Conservation (phyloP, 2,888 invertebrate genomes). For the Arctia plantaginis region DNA sequence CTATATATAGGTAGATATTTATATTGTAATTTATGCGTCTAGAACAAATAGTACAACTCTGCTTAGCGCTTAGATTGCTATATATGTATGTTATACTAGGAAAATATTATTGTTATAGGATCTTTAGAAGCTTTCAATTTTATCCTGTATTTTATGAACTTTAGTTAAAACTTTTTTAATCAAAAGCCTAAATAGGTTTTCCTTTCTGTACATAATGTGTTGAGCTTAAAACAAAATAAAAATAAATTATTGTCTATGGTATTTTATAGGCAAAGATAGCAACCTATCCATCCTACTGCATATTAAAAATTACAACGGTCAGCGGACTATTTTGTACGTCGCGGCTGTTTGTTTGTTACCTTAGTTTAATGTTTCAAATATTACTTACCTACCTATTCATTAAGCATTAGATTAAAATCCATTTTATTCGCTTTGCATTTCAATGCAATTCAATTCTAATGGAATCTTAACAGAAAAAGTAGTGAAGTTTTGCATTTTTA, state of each 20-base stretch:
- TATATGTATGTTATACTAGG: no score
- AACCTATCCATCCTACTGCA: not conserved
- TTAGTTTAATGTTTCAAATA: not conserved
- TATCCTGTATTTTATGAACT: no score
- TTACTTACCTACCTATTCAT: not conserved
- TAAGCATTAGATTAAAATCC: not conserved
- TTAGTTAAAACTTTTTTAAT: no score
- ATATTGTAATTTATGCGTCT: no score
- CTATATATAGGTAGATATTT: no score
- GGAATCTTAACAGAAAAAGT: not conserved
- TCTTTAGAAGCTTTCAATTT: no score
- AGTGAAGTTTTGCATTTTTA: not conserved
- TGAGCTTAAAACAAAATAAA: no score
- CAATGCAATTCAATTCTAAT: not conserved
- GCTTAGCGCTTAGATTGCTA: no score
- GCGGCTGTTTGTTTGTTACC: not conserved
- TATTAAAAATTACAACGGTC: not conserved
- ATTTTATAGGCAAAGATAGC: not conserved
- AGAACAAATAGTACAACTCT: no score
- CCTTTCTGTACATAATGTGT: no score
- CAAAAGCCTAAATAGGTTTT: no score
- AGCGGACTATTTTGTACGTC: not conserved
- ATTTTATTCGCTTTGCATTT: not conserved
- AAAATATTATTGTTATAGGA: no score
- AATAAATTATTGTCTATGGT: not conserved